Percentiles rank a stretch among this genome's conserved stretches.
Conservation (phyloP, 1,140 invertebrate species). For the Holotrichia oblita region DNA sequence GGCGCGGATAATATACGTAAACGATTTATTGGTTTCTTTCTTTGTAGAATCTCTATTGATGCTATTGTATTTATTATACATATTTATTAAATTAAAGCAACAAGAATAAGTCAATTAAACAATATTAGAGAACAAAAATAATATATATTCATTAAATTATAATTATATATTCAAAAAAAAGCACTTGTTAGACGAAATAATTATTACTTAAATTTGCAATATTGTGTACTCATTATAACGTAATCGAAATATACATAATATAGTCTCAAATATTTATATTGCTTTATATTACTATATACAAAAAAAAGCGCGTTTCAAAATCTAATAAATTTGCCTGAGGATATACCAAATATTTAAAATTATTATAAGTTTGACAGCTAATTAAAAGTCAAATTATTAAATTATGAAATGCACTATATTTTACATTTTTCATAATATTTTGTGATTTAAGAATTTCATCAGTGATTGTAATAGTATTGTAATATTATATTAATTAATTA, state of each 20-base stretch:
- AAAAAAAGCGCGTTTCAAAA: neutral
- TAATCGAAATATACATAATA: too few species aligned
- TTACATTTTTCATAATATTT: neutral
- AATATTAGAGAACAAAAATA: too few species aligned
- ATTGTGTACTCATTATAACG: too few species aligned
- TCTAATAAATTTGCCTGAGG: neutral
- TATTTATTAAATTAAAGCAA: too few species aligned
- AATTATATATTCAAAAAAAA: too few species aligned
- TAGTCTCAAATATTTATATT: too few species aligned
- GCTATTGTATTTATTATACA: too few species aligned
- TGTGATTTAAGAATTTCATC: neutral
- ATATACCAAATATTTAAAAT: neutral
- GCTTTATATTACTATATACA: neutral
- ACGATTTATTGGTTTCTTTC: neutral
- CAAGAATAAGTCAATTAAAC: too few species aligned
- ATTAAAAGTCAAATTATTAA: neutral
- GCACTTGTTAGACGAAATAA: too few species aligned
- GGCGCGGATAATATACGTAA: neutral
- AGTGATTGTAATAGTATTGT: constrained; percentile 21
- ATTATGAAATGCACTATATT: neutral
- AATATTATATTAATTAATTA: neutral
- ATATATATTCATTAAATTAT: too few species aligned
- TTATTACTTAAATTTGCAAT: too few species aligned
- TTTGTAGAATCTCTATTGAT: neutral
- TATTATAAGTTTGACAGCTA: neutral